Evolutionary conservation across 2,113 vertebrate species (phyloP), one percentile per base, ranked within the genome.

Genomic region (Hiodon alosoides): DNA sequence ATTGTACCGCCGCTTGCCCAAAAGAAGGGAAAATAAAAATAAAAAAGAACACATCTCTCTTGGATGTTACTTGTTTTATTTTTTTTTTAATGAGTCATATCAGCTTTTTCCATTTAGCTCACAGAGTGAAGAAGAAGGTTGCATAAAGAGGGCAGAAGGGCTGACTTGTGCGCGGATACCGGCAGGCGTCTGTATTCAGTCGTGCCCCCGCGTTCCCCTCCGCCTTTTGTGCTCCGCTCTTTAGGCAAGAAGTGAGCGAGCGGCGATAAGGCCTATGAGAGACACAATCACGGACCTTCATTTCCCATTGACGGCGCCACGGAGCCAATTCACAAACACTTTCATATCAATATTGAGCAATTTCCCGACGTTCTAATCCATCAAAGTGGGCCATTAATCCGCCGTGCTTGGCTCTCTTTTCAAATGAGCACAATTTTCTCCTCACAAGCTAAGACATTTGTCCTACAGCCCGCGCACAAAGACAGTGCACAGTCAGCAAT

Each of bases 331-430:
- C 90, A 85, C 89, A 94, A 97, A 95, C 93, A 97, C 96, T 98
- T 97, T 97, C 96, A 95, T 97, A 98, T 97, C 97, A 98, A 97
- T 96, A 98, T 97, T 92, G 88, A 94, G 94, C 94, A 95, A 96
- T 97, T 98, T 96, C 90, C 88, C 91, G 91, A 94, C 93, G 93
- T 96, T 94, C 94, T 98, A 98, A 98, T 98, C 96, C 95, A 95
- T 96, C 95, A 97, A 95, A 97, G 93, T 94, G 88, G 88, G 91
- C 92, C 92, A 92, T 93, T 98, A 98, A 98, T 97, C 96, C 94
- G 92, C 88, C 86, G 88, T 82, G 86, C 7, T 80, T 88, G 80
- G 86, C 91, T 91, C 91, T 86, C 90, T 91, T 95, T 97, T 94
- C 95, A 97, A 95, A 95, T 95, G 94, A 93, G 93, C 93, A 93